Conservation (phyloP, 1,140 invertebrate species). For the Lutraria rhynchaena region DNA sequence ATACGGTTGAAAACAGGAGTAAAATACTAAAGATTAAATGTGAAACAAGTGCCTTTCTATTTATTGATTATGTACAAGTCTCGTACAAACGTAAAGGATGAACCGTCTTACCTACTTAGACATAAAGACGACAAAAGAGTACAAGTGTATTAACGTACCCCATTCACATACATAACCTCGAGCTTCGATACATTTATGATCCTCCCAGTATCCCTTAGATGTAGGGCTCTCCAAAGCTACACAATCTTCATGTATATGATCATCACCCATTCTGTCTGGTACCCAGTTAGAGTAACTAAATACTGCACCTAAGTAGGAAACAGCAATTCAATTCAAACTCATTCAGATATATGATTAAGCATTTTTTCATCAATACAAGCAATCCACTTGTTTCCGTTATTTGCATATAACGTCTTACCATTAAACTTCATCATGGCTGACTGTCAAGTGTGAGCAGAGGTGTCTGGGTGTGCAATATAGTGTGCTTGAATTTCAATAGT, state of each 20-base stretch:
- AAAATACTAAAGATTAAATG: too few relatives aligned
- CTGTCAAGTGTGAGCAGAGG: too few relatives aligned
- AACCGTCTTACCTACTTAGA: too few relatives aligned
- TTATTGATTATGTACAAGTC: too few relatives aligned
- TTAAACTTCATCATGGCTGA: too few relatives aligned
- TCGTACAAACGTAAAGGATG: too few relatives aligned
- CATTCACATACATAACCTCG: slow-evolving; percentile 12
- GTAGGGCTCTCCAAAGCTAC: not conserved
- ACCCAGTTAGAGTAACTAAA: slow-evolving; percentile 23
- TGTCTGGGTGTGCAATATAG: too few relatives aligned
- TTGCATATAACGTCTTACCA: not conserved
- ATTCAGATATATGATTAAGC: not conserved
- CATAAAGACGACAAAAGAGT: too few relatives aligned
- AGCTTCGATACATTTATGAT: not conserved
- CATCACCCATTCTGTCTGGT: not conserved
- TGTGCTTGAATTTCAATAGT: too few relatives aligned
- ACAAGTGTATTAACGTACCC: not conserved
- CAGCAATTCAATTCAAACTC: not conserved
- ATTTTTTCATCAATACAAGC: not conserved
- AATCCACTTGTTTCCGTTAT: not conserved
- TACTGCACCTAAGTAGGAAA: not conserved
- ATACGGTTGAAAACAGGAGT: too few relatives aligned
- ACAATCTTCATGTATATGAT: slow-evolving; percentile 1
- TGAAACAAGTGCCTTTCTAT: too few relatives aligned
- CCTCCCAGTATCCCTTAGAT: slow-evolving; percentile 7